phyloP scores from a whole-genome alignment of 2,888 invertebrate species.

The Drosophila prostipennis region DNA sequence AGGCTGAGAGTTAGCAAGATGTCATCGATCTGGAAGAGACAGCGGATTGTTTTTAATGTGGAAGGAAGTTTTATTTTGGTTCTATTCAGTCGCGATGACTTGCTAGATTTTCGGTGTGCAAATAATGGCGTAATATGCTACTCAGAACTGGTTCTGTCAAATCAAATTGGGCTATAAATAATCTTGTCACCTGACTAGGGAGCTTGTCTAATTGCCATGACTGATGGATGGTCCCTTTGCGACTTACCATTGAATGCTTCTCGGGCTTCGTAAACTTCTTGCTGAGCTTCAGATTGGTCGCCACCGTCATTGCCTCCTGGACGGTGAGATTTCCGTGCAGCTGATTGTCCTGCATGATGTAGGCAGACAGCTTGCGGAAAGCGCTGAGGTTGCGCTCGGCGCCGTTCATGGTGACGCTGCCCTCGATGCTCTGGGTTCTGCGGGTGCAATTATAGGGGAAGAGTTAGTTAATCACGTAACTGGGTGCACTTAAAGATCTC shows the following conservation, averaged over 20 bases:
- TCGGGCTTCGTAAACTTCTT: conserved; percentile 88
- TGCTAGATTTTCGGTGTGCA: conserved; percentile 20
- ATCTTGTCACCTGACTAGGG: background rate
- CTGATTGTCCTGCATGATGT: conserved; percentile 98
- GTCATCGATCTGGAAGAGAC: conserved; percentile 91
- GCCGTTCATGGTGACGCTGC: conserved; percentile 93
- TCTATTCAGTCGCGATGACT: conserved; percentile 22
- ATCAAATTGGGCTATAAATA: conserved; percentile 6
- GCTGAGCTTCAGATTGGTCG: conserved; percentile 94
- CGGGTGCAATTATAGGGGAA: conserved; percentile 12
- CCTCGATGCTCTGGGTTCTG: conserved; percentile 92
- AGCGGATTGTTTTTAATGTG: background rate
- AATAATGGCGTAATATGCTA: background rate
- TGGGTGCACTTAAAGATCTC: background rate
- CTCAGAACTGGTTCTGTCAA: conserved; percentile 20
- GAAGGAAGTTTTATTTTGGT: conserved; percentile 3
- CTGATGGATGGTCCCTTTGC: background rate
- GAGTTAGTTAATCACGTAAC: background rate
- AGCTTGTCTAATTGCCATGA: conserved; percentile 24
- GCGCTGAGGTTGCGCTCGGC: conserved; percentile 92
- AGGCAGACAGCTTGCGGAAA: conserved; percentile 96
- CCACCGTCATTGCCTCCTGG: conserved; percentile 96
- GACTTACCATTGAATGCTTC: conserved; percentile 92
- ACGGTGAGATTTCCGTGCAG: conserved; percentile 96
- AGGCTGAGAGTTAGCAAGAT: conserved; percentile 95